These are phyloP conservation scores for Oncopeltus fasciatus DNA, from an alignment of 1,140 invertebrate species.

Conservation along the genomic window DNA sequence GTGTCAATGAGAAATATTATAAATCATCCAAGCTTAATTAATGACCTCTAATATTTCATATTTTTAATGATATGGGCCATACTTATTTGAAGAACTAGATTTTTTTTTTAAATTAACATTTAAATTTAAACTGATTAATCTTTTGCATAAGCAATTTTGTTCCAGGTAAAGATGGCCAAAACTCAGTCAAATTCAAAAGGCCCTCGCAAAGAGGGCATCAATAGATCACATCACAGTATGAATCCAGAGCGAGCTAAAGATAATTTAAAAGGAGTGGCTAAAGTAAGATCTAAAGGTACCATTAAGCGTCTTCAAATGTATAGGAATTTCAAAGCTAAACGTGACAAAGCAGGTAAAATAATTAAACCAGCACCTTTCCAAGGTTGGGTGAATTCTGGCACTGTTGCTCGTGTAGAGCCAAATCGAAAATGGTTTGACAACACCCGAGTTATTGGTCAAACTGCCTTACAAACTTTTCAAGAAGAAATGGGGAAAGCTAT, in stretches of 20 bases:
- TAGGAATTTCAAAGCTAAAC: constrained; percentile 86
- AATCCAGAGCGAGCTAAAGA: constrained; percentile 65
- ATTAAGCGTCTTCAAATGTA: constrained; percentile 97
- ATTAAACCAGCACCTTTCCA: constrained; percentile 89
- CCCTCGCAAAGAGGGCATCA: constrained; percentile 62
- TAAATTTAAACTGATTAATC: too few species aligned
- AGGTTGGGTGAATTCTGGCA: constrained; percentile 73
- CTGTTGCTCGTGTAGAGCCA: constrained; percentile 86
- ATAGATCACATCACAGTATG: constrained; percentile 70
- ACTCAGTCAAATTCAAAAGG: constrained; percentile 46
- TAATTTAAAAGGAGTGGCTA: constrained; percentile 68
- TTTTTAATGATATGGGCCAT: too few species aligned
- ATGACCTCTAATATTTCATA: too few species aligned
- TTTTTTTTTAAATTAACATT: too few species aligned
- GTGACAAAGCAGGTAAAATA: constrained; percentile 74
- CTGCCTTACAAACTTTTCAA: constrained; percentile 92
- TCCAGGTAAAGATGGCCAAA: constrained; percentile 45
- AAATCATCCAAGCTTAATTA: too few species aligned
- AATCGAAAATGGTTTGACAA: constrained; percentile 98
- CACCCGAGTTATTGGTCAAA: constrained; percentile 80
- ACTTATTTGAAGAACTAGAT: too few species aligned
- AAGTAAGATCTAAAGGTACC: constrained; percentile 75
- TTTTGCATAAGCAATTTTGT: too few species aligned
- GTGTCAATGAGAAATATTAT: too few species aligned
- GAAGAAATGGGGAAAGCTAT: constrained; percentile 85